Base-by-base conservation (phyloP, 2,797 vertebrate species). In the Cynopterus sphinx region DNA sequence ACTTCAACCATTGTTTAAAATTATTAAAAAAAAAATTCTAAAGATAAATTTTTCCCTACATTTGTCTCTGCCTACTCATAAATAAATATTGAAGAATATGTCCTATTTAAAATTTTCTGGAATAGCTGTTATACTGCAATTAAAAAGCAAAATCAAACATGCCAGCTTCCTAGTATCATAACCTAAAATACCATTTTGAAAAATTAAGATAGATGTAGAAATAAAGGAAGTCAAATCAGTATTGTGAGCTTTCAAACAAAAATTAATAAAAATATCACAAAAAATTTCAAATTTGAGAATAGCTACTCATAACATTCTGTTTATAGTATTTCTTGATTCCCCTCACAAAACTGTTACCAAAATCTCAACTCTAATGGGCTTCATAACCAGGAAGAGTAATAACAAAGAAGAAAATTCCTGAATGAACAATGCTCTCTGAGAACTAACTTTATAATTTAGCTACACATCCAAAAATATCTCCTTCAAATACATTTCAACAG, bases 241-340 rank as follows among this genome's bases (percentile, higher is more conserved):
- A 92, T 49, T 86, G 6, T 67, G 26, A 87, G 2, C 46, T 73
- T 93, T 79, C 84, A 88, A 96, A 94, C 49, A 91, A 96, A 92
- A 57, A 51, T 39, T 74, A 79, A 94, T 82, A 46, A 96, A 93
- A 94, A 85, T 22, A 81, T 22, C 49, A 75, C 28, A n/a, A 78
- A 91, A 89, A 70, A 19, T 9, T 70, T 74, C 33, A 13, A 77
- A 67, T 87, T 95, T 95, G 71, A 41, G 10, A 68, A 94, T 9
- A 92, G 33, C 31, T 92, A 84, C 28, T 89, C 13, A 63, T 28
- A 90, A 82, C 51, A 65, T 87, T 46, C 16, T 46, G 13, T 4
- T 57, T 89, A 75, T 5, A 74, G 51, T 49, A 70, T 83, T 93
- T 96, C 53, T 73, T 90, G 43, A 22, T 78, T 87, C 36, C 61